Base-by-base conservation (phyloP, 2,888 invertebrate species). In the Coecobrya sp. region DNA sequence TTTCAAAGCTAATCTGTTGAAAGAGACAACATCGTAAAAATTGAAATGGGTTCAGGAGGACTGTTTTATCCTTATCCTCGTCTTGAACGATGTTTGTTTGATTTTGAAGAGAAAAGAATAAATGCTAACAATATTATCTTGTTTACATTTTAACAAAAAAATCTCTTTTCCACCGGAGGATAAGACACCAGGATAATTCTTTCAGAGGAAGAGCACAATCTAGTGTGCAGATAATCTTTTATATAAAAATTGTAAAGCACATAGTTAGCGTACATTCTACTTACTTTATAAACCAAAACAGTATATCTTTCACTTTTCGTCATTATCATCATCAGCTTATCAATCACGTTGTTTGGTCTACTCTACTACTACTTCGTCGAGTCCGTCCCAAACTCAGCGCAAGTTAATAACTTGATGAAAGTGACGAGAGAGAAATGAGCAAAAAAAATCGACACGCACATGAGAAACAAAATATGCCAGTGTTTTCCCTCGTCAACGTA, bases 21-120 rank as follows among this genome's bases (percentile, higher is more conserved):
- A 70, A 30, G n/a, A 70, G 70, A 70, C 16, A 36, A 70, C 36
- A 36, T 70, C 65, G 70, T 70, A 70, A 70, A 70, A 36, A 8
- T 19, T 59, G n/a, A 16, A 70, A 65, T 65, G 65, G 65, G 25
- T 27, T 59, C 22, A 59, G 7, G 25, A 62, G 25, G 65, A 27
- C 7, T 62, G n/a, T 10, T 52, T 52, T n/a, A n/a, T 52, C 16
- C 1, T 52, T n/a, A 16, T 52, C 52, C 52, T 52, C 16, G 1
- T n/a, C 11, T 7, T 7, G 36, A 36, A 52, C 52, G 52, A 16
- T 52, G 52, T 16, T 36, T 36, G 36, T 36, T 36, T 52, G 52
- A 52, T 36, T 52, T 52, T 52, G 52, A 52, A 52, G 16, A 16
- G 11, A 52, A 11, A 52, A 52, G 13, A 10, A 52, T 3, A 52